Conservation (phyloP, 2,888 invertebrate genomes). For the Camponotus fellah region DNA sequence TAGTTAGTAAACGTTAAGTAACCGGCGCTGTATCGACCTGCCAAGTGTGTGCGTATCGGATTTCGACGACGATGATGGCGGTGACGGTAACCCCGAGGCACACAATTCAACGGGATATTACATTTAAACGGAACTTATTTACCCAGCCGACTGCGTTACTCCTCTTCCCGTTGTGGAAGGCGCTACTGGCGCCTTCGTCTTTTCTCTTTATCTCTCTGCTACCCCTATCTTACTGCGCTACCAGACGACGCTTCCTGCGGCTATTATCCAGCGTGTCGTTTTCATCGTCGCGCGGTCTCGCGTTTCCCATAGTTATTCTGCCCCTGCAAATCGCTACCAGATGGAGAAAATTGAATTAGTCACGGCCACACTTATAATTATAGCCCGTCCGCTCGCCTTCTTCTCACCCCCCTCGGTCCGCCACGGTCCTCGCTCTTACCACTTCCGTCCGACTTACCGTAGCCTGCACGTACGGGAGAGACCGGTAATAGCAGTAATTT, state of each 20-base stretch:
- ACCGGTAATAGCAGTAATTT: conserved; percentile 78
- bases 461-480: conserved; percentile 37
- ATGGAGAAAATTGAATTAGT: conserved; percentile 78
- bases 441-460: conserved; percentile 18
- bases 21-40: conserved; percentile 71
- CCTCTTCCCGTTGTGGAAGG: conserved; percentile 41
- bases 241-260: conserved; percentile 63
- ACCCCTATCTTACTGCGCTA: not conserved
- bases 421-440: conserved; percentile 28
- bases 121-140: conserved; percentile 77
- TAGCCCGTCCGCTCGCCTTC: conserved; percentile 48
- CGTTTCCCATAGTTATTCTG: conserved; percentile 46
- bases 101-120: conserved; percentile 71
- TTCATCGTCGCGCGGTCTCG: conserved; percentile 37
- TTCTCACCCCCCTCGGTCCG: conserved; percentile 32
- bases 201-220: conserved; percentile 65
- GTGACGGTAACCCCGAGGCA: conserved; percentile 46
- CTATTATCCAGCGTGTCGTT: conserved; percentile 55
- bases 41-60: conserved; percentile 70
- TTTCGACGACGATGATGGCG: conserved; percentile 55
- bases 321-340: conserved; percentile 76
- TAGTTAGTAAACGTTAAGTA: conserved; percentile 78
- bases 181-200: conserved; percentile 51
- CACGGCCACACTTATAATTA: conserved; percentile 76
- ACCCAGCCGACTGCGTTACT: conserved; percentile 70